A percentile compares a stretch with the other conserved stretches of the same genome.
These are phyloP conservation scores for Drosophila colorata DNA, from an alignment of 2,888 invertebrate species.

Conservation along the genomic window DNA sequence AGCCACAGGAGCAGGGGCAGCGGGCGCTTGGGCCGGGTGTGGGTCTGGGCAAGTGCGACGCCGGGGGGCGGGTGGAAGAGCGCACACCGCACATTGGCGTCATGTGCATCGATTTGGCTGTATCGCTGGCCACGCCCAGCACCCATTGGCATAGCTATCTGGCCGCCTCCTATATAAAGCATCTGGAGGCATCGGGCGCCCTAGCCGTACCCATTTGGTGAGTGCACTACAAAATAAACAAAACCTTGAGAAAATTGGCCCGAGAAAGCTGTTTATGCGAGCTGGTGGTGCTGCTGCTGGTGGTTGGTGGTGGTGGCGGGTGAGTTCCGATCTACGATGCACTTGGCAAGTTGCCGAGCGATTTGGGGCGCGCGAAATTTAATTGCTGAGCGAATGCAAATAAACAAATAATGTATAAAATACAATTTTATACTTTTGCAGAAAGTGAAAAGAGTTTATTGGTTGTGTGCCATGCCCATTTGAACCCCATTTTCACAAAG, in stretches of 20 bases:
- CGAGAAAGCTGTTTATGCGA: too few species aligned
- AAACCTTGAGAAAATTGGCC: slow-evolving; percentile 15
- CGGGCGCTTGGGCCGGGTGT: too few species aligned
- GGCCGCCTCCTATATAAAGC: slow-evolving; percentile 94
- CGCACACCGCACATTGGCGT: slow-evolving; percentile 89
- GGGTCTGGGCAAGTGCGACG: too few species aligned
- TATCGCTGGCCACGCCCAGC: slow-evolving; percentile 85
- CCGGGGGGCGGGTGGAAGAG: neutral
- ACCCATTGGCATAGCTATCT: slow-evolving; percentile 89
- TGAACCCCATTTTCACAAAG: too few species aligned
- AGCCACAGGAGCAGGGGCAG: neutral
- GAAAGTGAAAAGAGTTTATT: too few species aligned
- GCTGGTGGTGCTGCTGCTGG: too few species aligned
- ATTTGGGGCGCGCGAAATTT: neutral
- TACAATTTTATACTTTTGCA: too few species aligned
- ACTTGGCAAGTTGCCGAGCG: slow-evolving; percentile 26
- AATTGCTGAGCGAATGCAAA: neutral
- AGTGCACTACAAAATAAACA: slow-evolving; percentile 62
- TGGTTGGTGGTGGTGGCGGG: neutral
- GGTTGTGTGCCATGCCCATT: too few species aligned
- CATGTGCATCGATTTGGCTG: slow-evolving; percentile 89
- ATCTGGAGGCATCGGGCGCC: slow-evolving; percentile 93
- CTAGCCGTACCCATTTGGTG: slow-evolving; percentile 93
- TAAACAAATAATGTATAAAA: too few species aligned
- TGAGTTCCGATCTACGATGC: neutral